phyloP scores from a whole-genome alignment of 1,140 invertebrate species.

The Pachyrhynchus sulphureomaculatus region DNA sequence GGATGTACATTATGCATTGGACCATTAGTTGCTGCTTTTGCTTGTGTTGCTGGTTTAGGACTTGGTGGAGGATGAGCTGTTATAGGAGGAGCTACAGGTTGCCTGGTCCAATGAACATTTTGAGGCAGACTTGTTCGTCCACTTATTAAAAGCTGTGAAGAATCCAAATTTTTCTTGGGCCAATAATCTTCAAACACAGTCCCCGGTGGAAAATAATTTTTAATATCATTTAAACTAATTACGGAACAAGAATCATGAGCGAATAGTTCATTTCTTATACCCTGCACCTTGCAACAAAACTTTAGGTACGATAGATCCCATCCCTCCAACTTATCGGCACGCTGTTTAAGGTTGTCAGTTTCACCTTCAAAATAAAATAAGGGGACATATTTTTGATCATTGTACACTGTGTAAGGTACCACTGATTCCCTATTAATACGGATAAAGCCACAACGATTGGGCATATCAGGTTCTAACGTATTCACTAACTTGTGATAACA shows the following conservation, averaged over 20 bases:
- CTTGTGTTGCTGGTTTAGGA: slow-evolving; percentile 56
- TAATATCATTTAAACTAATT: slow-evolving; percentile 86
- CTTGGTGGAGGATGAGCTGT: slow-evolving; percentile 48
- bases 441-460: slow-evolving; percentile 89
- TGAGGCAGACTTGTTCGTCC: slow-evolving; percentile 57
- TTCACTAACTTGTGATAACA: slow-evolving; percentile 80
- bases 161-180: slow-evolving; percentile 82
- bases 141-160: slow-evolving; percentile 64
- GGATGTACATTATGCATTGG: slow-evolving; percentile 42
- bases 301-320: slow-evolving; percentile 92
- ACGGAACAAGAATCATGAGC: slow-evolving; percentile 85
- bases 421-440: slow-evolving; percentile 92
- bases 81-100: slow-evolving; percentile 55
- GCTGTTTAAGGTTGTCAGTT: slow-evolving; percentile 83
- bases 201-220: slow-evolving; percentile 84
- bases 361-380: slow-evolving; percentile 94
- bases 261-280: slow-evolving; percentile 87
- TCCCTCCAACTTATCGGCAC: slow-evolving; percentile 79
- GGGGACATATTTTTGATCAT: slow-evolving; percentile 83
- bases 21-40: slow-evolving; percentile 52
- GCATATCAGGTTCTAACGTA: slow-evolving; percentile 62
- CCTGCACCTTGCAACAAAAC: slow-evolving; percentile 93
- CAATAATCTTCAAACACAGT: slow-evolving; percentile 89
- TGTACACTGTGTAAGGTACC: slow-evolving; percentile 86
- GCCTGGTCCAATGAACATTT: slow-evolving; percentile 64